Base-by-base conservation (phyloP, 2,113 vertebrate species). In the Varanus komodoensis region DNA sequence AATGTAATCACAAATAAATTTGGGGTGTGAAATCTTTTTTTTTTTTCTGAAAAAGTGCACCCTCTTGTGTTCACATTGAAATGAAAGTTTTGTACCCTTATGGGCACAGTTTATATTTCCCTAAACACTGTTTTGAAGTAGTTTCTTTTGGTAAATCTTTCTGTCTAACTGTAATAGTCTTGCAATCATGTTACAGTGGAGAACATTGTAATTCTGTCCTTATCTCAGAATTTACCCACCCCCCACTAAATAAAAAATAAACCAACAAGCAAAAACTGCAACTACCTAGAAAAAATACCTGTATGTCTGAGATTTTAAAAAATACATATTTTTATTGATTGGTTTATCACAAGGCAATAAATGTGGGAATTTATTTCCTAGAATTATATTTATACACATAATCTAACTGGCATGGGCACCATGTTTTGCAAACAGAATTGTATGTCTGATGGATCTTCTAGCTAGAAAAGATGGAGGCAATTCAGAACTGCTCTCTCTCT, bases 401-500 rank as follows among this genome's bases (percentile, higher is more conserved):
- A 32, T 90, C 92, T 82, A 69, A 15, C 8, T 21, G 87, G 17
- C 54, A 3, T 74, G 23, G 79, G 61, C 44, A 5, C 6, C 88
- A 6, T 90, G 50, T 82, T 93, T 57, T 86, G 34, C 75, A 95
- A 93, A 92, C 91, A 32, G 95, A 82, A 12, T 64, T 89, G 44
- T 50, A 3, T 57, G 32, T 5, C 75, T 87, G 94, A 90, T 54
- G 48, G 74, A 54, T 3, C 0, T 83, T 95, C 95, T 92, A 83
- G 50, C 67, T 8, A 57, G 25, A 91, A 90, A 84, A 78, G 64
- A 34, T 17, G 64, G 89, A 69, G 68, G 77, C 32, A 88, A 85
- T 71, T 68, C 64, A 83, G 57, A n/a, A 87, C 52, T 14, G 71
- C 88, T 93, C 87, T 91, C 38, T 44, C 38, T 44, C 38, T 44